These are phyloP conservation scores for Atherix ibis DNA, from an alignment of 2,888 invertebrate genomes.

Conservation along the genomic window DNA sequence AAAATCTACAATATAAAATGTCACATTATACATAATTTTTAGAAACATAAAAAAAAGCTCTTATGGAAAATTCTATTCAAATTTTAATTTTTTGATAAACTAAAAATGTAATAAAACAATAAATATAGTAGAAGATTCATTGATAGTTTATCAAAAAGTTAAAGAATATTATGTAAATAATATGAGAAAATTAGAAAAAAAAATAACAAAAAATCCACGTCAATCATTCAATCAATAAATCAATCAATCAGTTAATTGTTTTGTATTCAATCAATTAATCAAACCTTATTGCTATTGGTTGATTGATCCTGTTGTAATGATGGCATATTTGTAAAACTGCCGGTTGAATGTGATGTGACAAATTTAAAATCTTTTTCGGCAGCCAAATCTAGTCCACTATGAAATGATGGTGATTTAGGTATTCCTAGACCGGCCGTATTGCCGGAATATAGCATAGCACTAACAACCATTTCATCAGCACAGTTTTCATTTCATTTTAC, in stretches of 20 bases:
- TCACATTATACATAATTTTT: no score
- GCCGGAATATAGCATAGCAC: conserved; percentile 34
- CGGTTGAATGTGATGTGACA: conserved; percentile 16
- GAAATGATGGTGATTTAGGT: conserved; percentile 78
- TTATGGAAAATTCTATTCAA: no score
- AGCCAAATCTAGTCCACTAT: conserved; percentile 69
- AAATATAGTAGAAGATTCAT: no score
- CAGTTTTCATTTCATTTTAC: conserved; percentile 11
- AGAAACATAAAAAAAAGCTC: no score
- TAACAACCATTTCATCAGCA: conserved; percentile 31
- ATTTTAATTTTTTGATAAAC: no score
- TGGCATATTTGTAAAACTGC: conserved; percentile 23
- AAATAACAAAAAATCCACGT: background rate
- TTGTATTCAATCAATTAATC: conserved; percentile 1
- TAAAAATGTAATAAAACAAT: no score
- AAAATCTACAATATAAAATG: no score
- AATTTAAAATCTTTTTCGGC: conserved; percentile 33
- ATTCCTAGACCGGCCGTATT: conserved; percentile 43
- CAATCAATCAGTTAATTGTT: no score
- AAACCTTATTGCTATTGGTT: conserved; percentile 10
- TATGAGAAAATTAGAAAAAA: no score
- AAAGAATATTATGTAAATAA: no score
- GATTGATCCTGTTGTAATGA: conserved; percentile 17
- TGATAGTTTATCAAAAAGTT: no score
- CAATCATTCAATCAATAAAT: no score